Base-by-base conservation (phyloP, 1,140 invertebrate genomes). In the Bactericera cockerelli region DNA sequence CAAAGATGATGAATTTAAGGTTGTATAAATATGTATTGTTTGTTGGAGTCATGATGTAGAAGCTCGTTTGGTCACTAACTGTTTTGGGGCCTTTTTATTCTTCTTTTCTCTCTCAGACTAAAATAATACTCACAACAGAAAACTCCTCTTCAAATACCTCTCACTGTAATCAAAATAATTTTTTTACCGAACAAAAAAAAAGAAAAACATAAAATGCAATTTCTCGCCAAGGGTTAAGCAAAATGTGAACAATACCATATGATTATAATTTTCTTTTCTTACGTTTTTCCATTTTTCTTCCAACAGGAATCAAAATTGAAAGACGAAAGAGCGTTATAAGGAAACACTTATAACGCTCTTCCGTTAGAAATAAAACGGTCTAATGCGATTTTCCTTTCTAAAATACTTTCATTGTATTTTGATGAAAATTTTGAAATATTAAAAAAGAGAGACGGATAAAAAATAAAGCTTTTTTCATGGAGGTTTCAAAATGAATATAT, bases 221-320 rank as follows among this genome's bases (percentile, higher is more conserved):
- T n/a, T n/a, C n/a, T n/a, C n/a, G n/a, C n/a, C 6, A 49, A 49
- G 42, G 42, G 42, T 49, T 49, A 49, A 31, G 28, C 13, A 31
- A 13, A 31, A 49, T 49, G 42, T 49, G 42, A 49, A 49, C 42
- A 49, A 49, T 49, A n/a, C 42, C 42, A 49, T 49, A 49, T 49
- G 42, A 49, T 49, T 49, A 49, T 22, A 49, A 49, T 22, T 22
- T 31, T 31, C 28, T 13, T 31, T 31, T 31, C 28, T 31, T 31
- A 31, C 13, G 13, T 31, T 49, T 22, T 49, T 49, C n/a, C 42
- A 49, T 49, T 22, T n/a, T 49, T 49, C 22, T 49, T 49, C n/a
- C n/a, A 49, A 49, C 22, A 22, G 19, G 19, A 49, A 49, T 49
- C 42, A 49, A 49, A 22, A 49, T 22, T 49, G 42, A 49, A 49